Evolutionary conservation across 2,113 vertebrate species (phyloP).

Genomic region (Barnardius zonarius): DNA sequence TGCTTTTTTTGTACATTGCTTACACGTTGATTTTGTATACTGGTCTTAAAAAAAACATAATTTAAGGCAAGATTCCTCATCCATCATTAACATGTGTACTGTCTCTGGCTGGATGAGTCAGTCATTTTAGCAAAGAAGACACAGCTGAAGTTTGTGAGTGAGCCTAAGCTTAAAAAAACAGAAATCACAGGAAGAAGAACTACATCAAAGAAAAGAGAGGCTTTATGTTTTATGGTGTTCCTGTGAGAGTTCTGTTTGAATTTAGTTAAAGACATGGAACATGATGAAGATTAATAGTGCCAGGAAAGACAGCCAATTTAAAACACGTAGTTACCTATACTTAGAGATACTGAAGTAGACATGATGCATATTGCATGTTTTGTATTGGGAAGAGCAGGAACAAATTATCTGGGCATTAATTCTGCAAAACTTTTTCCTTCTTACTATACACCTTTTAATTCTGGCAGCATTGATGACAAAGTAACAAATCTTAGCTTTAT

Average conservation of each 20-base stretch:
- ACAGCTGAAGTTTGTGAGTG: neutral
- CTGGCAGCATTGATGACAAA: neutral
- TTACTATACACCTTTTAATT: neutral
- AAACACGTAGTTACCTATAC: neutral
- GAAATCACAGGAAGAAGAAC: neutral
- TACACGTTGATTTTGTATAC: neutral
- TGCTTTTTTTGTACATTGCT: neutral
- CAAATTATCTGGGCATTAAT: neutral
- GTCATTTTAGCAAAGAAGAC: neutral
- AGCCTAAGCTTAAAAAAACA: neutral
- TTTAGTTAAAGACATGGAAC: neutral
- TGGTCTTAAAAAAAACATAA: neutral
- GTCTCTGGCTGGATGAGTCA: neutral
- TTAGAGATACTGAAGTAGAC: neutral
- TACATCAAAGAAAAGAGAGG: neutral
- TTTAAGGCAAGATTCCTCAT: neutral
- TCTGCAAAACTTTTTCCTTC: neutral
- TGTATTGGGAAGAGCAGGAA: neutral
- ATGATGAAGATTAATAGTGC: neutral
- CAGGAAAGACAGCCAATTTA: neutral
- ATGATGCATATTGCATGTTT: neutral
- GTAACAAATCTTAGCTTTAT: neutral
- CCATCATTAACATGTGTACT: neutral
- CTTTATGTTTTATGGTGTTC: neutral
- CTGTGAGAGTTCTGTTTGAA: neutral